These are phyloP conservation scores for Malthinus seriepunctatus DNA, from an alignment of 2,888 invertebrate species.

Conservation along the genomic window DNA sequence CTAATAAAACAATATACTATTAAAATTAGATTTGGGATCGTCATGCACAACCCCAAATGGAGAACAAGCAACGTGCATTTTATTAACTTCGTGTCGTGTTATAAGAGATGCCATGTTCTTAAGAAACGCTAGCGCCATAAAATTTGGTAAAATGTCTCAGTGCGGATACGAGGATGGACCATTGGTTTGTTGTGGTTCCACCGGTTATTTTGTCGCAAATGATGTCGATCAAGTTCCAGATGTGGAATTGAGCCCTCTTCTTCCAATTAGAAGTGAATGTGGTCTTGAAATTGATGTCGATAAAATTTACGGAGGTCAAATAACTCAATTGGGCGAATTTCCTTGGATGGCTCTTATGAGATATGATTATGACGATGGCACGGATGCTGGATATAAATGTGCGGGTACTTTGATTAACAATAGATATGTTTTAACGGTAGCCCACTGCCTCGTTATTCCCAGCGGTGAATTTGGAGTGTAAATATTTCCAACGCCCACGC, in stretches of 20 bases:
- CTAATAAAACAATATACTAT: too few species aligned
- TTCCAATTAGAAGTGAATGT: not conserved
- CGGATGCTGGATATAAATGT: not conserved
- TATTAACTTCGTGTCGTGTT: not conserved
- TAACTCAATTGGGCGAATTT: not conserved
- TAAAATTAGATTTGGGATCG: not conserved
- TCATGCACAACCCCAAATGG: slow-evolving; percentile 4
- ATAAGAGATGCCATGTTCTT: not conserved
- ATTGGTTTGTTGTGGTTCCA: slow-evolving; percentile 46
- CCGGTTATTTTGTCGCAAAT: not conserved
- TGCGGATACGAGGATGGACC: slow-evolving; percentile 2
- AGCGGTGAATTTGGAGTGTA: slow-evolving; percentile 42
- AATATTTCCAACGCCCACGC: not conserved
- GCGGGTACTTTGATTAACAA: slow-evolving; percentile 66
- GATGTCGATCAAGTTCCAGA: too few species aligned
- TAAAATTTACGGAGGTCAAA: slow-evolving; percentile 23
- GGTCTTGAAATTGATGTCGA: not conserved
- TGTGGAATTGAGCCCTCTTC: not conserved
- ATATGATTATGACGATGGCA: slow-evolving; percentile 41
- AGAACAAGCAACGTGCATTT: slow-evolving; percentile 2
- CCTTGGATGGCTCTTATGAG: slow-evolving; percentile 41
- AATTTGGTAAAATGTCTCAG: slow-evolving; percentile 7
- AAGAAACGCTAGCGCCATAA: not conserved
- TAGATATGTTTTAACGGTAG: slow-evolving; percentile 73
- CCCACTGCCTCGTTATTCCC: slow-evolving; percentile 66